Conservation (phyloP, 2,797 vertebrate species). For the Syndactyla subalaris region DNA sequence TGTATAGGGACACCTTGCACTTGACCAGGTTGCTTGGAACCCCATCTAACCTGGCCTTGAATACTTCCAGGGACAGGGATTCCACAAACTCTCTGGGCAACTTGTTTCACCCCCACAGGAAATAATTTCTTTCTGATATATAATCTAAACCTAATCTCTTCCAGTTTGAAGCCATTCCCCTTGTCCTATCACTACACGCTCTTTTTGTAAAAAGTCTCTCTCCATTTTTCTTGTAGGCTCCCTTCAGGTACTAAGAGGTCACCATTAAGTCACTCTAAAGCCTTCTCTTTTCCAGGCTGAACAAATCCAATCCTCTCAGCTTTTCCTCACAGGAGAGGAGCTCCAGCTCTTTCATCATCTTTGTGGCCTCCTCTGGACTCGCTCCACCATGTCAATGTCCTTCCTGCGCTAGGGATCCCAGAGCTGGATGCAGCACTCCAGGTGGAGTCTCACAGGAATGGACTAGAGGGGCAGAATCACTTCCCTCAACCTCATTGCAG, state of each 20-base stretch:
- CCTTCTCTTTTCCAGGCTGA: not conserved
- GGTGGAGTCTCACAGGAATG: not conserved
- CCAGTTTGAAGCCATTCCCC: not conserved
- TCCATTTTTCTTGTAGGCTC: not conserved
- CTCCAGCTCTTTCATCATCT: not conserved
- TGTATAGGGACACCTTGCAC: not conserved
- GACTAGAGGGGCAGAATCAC: not conserved
- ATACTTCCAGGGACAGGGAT: not conserved
- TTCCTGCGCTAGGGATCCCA: not conserved
- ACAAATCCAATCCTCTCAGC: not conserved
- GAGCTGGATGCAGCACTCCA: not conserved
- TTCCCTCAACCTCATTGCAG: not conserved
- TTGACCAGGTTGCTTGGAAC: not conserved
- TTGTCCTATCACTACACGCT: not conserved
- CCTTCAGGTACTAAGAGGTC: not conserved
- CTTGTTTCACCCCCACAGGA: not conserved
- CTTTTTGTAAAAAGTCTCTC: not conserved
- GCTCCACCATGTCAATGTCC: not conserved
- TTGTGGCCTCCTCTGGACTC: not conserved
- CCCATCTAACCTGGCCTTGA: not conserved
- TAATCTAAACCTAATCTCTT: not conserved
- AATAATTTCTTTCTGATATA: not conserved
- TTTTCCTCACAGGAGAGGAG: not conserved
- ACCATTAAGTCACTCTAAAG: not conserved
- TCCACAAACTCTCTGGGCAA: not conserved